phyloP scores from a whole-genome alignment of 2,888 invertebrate species.

The Habrosyne pyritoides region DNA sequence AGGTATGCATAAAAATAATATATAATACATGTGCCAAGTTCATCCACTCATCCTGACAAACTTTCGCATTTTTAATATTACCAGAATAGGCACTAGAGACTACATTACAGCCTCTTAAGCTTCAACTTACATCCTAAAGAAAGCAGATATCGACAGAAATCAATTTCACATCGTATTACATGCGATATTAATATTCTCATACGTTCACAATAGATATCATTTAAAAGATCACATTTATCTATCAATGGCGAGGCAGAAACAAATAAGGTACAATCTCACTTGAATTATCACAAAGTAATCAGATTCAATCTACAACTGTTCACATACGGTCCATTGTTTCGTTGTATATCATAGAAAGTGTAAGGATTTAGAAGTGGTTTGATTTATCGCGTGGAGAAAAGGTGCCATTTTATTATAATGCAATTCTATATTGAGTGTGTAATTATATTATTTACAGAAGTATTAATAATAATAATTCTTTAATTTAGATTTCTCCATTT shows the following conservation, averaged over 20 bases:
- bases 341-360: slow-evolving; percentile 5
- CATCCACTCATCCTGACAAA: too few species aligned
- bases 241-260: slow-evolving; percentile 20
- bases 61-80: too few species aligned
- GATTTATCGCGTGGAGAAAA: background rate
- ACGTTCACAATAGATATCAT: slow-evolving; percentile 32
- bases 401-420: too few species aligned
- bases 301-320: slow-evolving; percentile 30
- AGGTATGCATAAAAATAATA: too few species aligned
- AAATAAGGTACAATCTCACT: slow-evolving; percentile 27
- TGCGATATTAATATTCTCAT: slow-evolving; percentile 23
- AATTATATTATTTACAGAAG: too few species aligned
- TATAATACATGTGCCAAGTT: too few species aligned
- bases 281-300: slow-evolving; percentile 27
- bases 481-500: too few species aligned
- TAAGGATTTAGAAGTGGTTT: background rate
- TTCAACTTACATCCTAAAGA: background rate
- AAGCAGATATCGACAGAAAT: background rate
- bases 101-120: too few species aligned
- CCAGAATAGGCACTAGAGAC: too few species aligned
- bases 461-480: too few species aligned
- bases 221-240: slow-evolving; percentile 36
- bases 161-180: slow-evolving; percentile 14
- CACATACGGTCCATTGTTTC: slow-evolving; percentile 22
- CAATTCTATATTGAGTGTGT: too few species aligned